Conservation (phyloP, 2,888 invertebrate genomes). For the Unio delphinus region DNA sequence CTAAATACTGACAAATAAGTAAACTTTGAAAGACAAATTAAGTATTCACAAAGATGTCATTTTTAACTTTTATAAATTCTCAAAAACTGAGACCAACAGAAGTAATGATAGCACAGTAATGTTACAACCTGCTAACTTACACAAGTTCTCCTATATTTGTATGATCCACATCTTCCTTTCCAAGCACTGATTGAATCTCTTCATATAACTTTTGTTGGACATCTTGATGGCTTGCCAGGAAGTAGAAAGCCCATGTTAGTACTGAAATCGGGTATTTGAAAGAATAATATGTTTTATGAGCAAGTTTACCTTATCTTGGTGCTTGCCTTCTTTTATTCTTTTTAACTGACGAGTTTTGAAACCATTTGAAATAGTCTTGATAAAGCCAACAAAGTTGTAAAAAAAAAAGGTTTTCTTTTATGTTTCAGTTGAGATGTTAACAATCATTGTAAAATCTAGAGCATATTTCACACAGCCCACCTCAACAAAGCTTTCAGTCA, state of each 20-base stretch:
- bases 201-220: slow-evolving; percentile 64
- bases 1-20: too few species aligned
- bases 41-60: too few species aligned
- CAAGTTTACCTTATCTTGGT: background rate
- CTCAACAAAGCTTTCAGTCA: too few species aligned
- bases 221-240: slow-evolving; percentile 66
- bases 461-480: too few species aligned
- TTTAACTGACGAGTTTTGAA: too few species aligned
- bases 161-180: slow-evolving; percentile 43
- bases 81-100: too few species aligned
- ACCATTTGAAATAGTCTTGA: too few species aligned
- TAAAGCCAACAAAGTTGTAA: too few species aligned
- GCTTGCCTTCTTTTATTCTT: too few species aligned
- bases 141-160: slow-evolving; percentile 48
- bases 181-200: slow-evolving; percentile 59
- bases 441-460: too few species aligned
- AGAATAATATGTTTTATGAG: background rate
- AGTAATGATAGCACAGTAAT: background rate
- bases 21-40: background rate
- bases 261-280: slow-evolving; percentile 51
- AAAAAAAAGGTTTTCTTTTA: too few species aligned
- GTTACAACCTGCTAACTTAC: slow-evolving; percentile 12
- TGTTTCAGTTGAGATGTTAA: too few species aligned
- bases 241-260: slow-evolving; percentile 69
- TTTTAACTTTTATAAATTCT: background rate